phyloP scores from a whole-genome alignment of 2,113 vertebrate species.

The Rutilus rutilus region DNA sequence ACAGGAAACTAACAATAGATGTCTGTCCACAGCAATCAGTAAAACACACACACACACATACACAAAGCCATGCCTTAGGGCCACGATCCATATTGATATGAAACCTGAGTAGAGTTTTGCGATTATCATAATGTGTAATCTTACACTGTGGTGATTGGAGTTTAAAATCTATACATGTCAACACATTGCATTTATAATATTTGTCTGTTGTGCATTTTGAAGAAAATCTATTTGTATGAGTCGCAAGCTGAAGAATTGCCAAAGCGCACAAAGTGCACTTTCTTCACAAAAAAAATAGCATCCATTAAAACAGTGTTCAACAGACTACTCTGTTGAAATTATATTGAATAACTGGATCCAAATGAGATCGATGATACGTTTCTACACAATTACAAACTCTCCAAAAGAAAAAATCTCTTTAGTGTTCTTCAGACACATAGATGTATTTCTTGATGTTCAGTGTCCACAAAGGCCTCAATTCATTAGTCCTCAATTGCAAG shows the following conservation, averaged over 20 bases:
- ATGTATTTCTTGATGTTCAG: constrained; percentile 22
- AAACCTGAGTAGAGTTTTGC: constrained; percentile 3
- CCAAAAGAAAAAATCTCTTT: background rate
- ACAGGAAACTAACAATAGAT: constrained; percentile 22
- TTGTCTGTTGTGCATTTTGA: constrained; percentile 5
- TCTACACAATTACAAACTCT: background rate
- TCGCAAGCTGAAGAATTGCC: background rate
- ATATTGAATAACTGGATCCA: background rate
- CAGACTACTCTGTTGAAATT: background rate
- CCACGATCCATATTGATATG: constrained; percentile 40
- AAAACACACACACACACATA: background rate
- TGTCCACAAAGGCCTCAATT: constrained; percentile 30
- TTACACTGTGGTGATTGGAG: background rate
- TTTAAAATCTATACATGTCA: background rate
- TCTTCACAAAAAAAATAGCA: background rate
- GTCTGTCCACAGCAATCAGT: constrained; percentile 7
- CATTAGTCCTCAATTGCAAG: constrained; percentile 22
- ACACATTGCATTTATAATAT: background rate
- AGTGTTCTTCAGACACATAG: constrained; percentile 14
- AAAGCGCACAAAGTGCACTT: background rate
- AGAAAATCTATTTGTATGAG: too few relatives aligned
- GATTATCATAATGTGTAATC: constrained; percentile 19
- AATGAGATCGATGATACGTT: background rate
- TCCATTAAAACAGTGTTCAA: background rate
- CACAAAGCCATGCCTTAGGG: background rate